Evolutionary conservation across 2,888 invertebrate species (phyloP).

Genomic region (Chaitophorus viminalis): DNA sequence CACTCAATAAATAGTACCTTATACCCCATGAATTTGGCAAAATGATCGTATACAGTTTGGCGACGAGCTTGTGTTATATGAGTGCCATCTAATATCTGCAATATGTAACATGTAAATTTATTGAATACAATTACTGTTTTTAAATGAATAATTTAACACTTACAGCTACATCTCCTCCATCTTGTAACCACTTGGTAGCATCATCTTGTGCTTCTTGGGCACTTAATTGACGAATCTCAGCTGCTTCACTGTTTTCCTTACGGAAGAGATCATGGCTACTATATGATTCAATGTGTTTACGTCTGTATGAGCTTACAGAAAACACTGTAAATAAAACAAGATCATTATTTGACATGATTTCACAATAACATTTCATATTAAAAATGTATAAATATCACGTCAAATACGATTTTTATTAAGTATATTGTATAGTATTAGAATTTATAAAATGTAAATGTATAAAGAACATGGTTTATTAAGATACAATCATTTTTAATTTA

Average conservation of each 20-base stretch:
- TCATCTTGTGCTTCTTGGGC: constrained; percentile 87
- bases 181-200: constrained; percentile 82
- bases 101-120: constrained; percentile 63
- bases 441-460: background rate
- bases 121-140: background rate
- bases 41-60: constrained; percentile 79
- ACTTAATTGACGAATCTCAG: constrained; percentile 82
- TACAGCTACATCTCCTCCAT: constrained; percentile 83
- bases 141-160: constrained; percentile 67
- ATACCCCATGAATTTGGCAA: constrained; percentile 78
- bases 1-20: constrained; percentile 92
- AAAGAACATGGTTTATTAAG: background rate
- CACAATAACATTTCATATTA: background rate
- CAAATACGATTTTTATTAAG: background rate
- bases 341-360: background rate
- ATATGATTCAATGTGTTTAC: constrained; percentile 83
- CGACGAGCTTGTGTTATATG: constrained; percentile 87
- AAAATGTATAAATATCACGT: background rate
- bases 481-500: background rate
- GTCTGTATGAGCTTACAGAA: constrained; percentile 90
- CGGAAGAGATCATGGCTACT: constrained; percentile 89
- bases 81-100: constrained; percentile 90
- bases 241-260: constrained; percentile 84
- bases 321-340: constrained; percentile 75
- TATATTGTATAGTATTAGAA: too few relatives aligned